These are phyloP conservation scores for Semaprochilodus insignis DNA, from an alignment of 2,797 vertebrate species.

Conservation along the genomic window DNA sequence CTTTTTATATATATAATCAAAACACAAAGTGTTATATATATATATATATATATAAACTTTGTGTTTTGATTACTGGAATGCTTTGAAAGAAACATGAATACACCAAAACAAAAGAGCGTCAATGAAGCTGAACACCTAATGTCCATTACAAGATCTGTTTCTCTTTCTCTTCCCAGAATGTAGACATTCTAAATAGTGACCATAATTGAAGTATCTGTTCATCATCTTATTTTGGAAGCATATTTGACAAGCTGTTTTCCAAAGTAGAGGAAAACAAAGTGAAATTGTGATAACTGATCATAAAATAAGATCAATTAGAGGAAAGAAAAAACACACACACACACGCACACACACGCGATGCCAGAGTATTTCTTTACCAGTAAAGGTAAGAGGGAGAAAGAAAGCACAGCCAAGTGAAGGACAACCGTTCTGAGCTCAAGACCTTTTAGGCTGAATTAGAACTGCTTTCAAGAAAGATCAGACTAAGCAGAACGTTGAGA, in stretches of 20 bases:
- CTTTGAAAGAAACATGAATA: constrained; percentile 42
- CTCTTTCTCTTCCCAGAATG: not conserved
- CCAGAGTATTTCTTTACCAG: not conserved
- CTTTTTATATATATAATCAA: too few relatives aligned
- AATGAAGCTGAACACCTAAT: not conserved
- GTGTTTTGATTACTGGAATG: constrained; percentile 67
- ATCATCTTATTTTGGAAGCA: not conserved
- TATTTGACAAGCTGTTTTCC: not conserved
- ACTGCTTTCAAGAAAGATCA: not conserved
- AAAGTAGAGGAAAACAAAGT: not conserved
- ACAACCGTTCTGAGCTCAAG: not conserved
- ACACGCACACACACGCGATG: too few relatives aligned
- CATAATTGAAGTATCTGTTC: not conserved
- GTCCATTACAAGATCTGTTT: not conserved
- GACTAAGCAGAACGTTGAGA: not conserved
- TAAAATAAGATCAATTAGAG: not conserved
- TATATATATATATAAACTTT: too few relatives aligned
- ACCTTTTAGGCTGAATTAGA: not conserved
- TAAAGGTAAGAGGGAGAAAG: not conserved
- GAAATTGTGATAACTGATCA: not conserved
- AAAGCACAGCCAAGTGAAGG: not conserved
- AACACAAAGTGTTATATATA: too few relatives aligned
- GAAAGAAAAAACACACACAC: too few relatives aligned
- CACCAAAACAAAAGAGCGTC: not conserved
- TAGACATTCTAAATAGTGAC: not conserved